These are phyloP conservation scores for Thermophis baileyi DNA, from an alignment of 2,113 vertebrate species.

Conservation along the genomic window DNA sequence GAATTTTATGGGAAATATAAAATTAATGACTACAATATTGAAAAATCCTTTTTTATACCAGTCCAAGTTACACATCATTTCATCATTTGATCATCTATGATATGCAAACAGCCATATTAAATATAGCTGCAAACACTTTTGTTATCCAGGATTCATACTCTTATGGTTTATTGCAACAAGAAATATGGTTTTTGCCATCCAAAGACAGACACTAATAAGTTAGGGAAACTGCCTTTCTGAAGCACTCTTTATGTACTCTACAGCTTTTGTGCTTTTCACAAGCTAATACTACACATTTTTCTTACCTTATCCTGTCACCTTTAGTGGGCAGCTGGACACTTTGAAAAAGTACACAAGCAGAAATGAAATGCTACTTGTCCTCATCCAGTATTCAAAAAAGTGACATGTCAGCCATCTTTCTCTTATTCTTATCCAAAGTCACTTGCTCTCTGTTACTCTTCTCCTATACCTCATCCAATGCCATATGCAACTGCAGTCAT, in stretches of 20 bases:
- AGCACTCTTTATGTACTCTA: conserved; percentile 32
- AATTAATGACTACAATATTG: conserved; percentile 27
- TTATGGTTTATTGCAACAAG: conserved; percentile 49
- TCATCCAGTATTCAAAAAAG: background rate
- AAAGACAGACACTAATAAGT: conserved; percentile 50
- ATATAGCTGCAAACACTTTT: conserved; percentile 44
- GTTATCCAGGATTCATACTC: conserved; percentile 34
- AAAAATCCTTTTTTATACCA: conserved; percentile 27
- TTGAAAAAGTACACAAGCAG: background rate
- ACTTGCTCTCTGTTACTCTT: background rate
- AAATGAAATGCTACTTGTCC: background rate
- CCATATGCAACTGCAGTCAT: background rate
- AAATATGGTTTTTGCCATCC: conserved; percentile 29
- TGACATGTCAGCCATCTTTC: background rate
- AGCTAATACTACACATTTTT: background rate
- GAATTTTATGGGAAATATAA: conserved; percentile 33
- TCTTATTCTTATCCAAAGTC: background rate
- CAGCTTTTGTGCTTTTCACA: conserved; percentile 15
- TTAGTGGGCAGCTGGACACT: background rate
- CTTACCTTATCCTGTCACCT: background rate
- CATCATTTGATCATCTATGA: conserved; percentile 36
- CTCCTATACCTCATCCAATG: background rate
- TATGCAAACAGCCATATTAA: conserved; percentile 48
- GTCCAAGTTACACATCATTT: conserved; percentile 28
- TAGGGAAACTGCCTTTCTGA: conserved; percentile 43